Conservation (phyloP, 2,888 invertebrate genomes). For the Leptothorax acervorum region DNA sequence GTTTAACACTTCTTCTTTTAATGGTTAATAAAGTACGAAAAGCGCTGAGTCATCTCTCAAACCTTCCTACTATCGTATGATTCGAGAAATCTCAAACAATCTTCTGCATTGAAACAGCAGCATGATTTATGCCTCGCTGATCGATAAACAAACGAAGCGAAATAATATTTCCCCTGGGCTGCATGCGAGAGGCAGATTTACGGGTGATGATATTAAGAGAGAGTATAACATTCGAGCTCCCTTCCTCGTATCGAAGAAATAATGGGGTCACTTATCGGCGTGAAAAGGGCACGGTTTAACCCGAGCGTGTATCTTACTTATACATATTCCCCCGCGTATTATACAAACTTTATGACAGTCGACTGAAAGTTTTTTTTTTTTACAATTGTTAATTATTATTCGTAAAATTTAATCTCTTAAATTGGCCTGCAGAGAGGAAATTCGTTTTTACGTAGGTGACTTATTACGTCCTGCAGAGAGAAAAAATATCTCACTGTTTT, state of each 20-base stretch:
- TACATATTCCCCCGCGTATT: neutral
- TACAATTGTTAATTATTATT: neutral
- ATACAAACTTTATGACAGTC: neutral
- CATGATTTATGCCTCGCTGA: neutral
- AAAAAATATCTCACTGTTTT: neutral
- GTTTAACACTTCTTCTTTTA: neutral
- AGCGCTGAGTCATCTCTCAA: neutral
- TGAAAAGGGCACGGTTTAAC: neutral
- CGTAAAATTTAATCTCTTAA: neutral
- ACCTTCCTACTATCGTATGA: neutral
- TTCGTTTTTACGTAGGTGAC: neutral
- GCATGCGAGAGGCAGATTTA: conserved; percentile 23
- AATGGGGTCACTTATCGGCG: neutral
- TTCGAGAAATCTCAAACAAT: neutral
- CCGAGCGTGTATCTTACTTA: neutral
- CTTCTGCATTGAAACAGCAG: neutral
- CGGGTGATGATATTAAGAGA: neutral
- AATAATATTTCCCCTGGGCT: neutral
- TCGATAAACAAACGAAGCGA: neutral
- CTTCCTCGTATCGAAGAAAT: neutral
- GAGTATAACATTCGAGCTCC: neutral
- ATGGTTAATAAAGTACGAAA: neutral
- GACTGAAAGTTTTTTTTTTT: neutral
- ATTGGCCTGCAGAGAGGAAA: neutral
- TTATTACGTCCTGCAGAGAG: neutral